phyloP scores from a whole-genome alignment of 2,113 vertebrate genomes.

The Axis porcinus region DNA sequence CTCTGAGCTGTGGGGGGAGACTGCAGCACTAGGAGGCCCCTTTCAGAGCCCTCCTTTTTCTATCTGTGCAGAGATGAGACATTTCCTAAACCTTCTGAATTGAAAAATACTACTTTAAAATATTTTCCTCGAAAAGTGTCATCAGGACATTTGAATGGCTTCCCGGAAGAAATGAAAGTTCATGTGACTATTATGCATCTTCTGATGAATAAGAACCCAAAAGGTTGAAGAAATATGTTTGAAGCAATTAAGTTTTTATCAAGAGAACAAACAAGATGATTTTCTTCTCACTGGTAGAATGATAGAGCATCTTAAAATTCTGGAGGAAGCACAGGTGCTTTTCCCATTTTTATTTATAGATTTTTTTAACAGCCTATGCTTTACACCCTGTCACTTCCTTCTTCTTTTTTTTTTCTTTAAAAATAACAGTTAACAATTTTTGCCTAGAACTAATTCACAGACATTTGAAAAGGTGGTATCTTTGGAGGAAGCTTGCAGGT shows the following conservation, averaged over 20 bases:
- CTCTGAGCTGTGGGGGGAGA: background rate
- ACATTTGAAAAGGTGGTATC: slow-evolving; percentile 23
- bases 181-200: background rate
- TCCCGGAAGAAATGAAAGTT: background rate
- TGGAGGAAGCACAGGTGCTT: background rate
- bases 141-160: background rate
- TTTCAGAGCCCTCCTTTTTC: background rate
- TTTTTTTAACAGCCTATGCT: slow-evolving; percentile 3
- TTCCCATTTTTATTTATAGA: slow-evolving; percentile 50
- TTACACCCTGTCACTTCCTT: background rate
- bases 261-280: background rate
- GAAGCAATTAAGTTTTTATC: slow-evolving; percentile 17
- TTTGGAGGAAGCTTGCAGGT: background rate
- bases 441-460: background rate
- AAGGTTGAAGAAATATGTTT: background rate
- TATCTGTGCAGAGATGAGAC: background rate
- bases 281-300: background rate
- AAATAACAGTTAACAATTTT: slow-evolving; percentile 40
- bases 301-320: background rate
- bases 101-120: background rate
- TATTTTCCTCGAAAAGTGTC: background rate
- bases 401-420: background rate
- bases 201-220: background rate
- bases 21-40: background rate
- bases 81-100: background rate